Conservation (phyloP, 1,140 invertebrate species). For the Eulimnadia texana region DNA sequence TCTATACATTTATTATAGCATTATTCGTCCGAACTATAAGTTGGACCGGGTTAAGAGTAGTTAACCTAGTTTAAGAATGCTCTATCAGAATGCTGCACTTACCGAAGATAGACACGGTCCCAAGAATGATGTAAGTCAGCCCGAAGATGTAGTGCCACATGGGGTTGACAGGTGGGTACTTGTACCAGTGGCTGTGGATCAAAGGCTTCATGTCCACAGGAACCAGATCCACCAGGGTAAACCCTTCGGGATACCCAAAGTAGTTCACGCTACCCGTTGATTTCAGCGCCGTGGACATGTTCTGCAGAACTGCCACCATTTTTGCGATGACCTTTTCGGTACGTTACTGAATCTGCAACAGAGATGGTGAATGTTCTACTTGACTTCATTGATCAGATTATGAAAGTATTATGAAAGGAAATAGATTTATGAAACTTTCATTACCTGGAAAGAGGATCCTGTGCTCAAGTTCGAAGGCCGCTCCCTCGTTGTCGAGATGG, state of each 20-base stretch:
- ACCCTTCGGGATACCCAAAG: slow-evolving; percentile 16
- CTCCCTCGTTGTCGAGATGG: too few species aligned
- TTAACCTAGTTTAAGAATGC: neutral
- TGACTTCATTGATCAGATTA: too few species aligned
- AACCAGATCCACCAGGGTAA: slow-evolving; percentile 20
- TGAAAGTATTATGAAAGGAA: too few species aligned
- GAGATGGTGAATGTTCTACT: too few species aligned
- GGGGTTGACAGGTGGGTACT: slow-evolving; percentile 25
- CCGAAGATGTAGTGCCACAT: slow-evolving; percentile 30
- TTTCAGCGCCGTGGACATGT: neutral
- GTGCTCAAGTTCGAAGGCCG: too few species aligned
- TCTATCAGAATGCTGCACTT: neutral
- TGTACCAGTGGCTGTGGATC: slow-evolving; percentile 26
- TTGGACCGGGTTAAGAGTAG: neutral
- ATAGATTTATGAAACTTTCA: too few species aligned
- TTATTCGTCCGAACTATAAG: neutral
- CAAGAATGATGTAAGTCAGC: slow-evolving; percentile 20
- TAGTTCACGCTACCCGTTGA: neutral
- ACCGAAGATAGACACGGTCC: slow-evolving; percentile 9
- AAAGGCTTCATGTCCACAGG: slow-evolving; percentile 23
- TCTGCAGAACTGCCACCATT: neutral
- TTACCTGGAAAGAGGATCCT: too few species aligned
- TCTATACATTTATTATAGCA: neutral
- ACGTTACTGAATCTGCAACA: too few species aligned
- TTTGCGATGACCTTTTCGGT: too few species aligned